Evolutionary conservation across 2,113 vertebrate genomes (phyloP).

Genomic region (Xenus cinereus): DNA sequence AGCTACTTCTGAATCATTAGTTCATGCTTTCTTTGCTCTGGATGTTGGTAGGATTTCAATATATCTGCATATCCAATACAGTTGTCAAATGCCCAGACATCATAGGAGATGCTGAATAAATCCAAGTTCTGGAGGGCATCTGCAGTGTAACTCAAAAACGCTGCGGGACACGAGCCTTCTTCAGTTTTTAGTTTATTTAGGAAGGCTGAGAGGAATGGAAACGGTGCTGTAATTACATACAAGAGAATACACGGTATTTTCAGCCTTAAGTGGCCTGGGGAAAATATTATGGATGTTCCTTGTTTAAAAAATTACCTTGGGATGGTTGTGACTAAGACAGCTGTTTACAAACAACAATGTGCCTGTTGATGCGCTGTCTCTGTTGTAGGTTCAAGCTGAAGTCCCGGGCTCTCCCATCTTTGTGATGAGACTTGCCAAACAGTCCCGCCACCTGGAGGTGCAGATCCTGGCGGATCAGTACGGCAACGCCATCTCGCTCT

Average conservation of each 20-base stretch:
- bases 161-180: neutral
- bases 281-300: neutral
- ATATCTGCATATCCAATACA: neutral
- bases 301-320: neutral
- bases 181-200: neutral
- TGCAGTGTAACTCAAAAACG: neutral
- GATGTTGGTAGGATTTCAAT: neutral
- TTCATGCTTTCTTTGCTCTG: neutral
- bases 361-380: neutral
- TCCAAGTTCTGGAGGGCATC: neutral
- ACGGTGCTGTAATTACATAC: neutral
- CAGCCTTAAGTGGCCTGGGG: neutral
- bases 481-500: slow-evolving; percentile 95
- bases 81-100: neutral
- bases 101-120: neutral
- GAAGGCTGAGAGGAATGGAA: neutral
- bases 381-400: slow-evolving; percentile 89
- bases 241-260: neutral
- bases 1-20: neutral
- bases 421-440: slow-evolving; percentile 94
- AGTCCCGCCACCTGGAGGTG: slow-evolving; percentile 95
- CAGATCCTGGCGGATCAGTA: slow-evolving; percentile 98
- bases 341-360: rapidly evolving
- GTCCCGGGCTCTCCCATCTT: slow-evolving; percentile 98
- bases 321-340: neutral